phyloP scores from a whole-genome alignment of 2,888 invertebrate genomes.

The Hyposoter didymator region DNA sequence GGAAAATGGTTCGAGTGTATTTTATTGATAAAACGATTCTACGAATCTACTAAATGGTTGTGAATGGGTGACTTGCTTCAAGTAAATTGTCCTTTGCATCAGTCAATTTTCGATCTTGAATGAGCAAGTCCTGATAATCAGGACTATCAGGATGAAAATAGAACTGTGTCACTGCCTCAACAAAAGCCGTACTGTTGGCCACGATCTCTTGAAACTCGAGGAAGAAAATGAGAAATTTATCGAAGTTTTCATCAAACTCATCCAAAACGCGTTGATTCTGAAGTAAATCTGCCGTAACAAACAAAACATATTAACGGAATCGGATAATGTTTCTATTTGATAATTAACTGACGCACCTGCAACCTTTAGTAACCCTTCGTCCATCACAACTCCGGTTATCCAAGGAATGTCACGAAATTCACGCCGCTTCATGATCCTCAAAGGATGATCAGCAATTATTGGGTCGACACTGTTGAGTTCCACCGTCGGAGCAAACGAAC shows the following conservation, averaged over 20 bases:
- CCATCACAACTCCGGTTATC: constrained; percentile 75
- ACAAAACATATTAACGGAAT: not conserved
- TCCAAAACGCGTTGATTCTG: constrained; percentile 53
- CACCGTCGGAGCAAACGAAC: constrained; percentile 76
- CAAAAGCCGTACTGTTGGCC: constrained; percentile 65
- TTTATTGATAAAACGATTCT: not conserved
- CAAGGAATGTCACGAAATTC: constrained; percentile 79
- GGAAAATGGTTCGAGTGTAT: not conserved
- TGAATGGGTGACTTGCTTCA: not conserved
- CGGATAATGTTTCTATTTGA: not conserved
- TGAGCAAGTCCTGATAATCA: not conserved
- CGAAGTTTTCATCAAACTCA: constrained; percentile 69
- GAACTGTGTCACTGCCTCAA: constrained; percentile 69
- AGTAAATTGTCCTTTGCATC: constrained; percentile 43
- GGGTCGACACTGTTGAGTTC: constrained; percentile 78
- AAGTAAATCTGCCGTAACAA: constrained; percentile 46
- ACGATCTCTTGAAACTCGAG: constrained; percentile 68
- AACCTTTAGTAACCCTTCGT: constrained; percentile 76
- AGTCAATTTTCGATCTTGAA: constrained; percentile 41
- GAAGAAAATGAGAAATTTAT: constrained; percentile 42
- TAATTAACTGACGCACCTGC: constrained; percentile 70
- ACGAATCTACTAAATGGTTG: not conserved
- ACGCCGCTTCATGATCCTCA: constrained; percentile 66
- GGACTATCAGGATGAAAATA: constrained; percentile 54
- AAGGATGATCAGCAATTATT: constrained; percentile 76